Evolutionary conservation across 1,140 invertebrate genomes (phyloP).

Genomic region (Monochamus saltuarius): DNA sequence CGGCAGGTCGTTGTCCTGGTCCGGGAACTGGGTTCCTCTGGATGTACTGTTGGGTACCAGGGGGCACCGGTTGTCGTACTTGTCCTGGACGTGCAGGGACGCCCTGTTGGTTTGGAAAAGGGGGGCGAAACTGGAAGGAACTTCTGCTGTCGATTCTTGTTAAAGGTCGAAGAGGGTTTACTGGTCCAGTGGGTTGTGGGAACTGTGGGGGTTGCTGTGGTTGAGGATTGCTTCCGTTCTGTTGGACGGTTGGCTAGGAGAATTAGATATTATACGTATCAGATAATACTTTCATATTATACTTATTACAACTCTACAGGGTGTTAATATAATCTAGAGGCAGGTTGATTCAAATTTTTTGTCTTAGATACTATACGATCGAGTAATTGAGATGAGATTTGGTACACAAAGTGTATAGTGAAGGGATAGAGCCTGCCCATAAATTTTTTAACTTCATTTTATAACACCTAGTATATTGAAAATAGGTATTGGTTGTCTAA

Average conservation of each 20-base stretch:
- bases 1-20: slow-evolving; percentile 28
- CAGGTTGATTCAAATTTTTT: no score
- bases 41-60: slow-evolving; percentile 27
- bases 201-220: slow-evolving; percentile 3
- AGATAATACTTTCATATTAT: neutral
- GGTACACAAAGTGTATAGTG: neutral
- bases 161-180: slow-evolving; percentile 32
- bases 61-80: slow-evolving; percentile 11
- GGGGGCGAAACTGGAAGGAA: slow-evolving; percentile 36
- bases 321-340: no score
- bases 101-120: slow-evolving; percentile 35
- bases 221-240: slow-evolving; percentile 12
- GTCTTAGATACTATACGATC: neutral
- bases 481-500: no score
- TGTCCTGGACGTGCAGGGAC: slow-evolving; percentile 14
- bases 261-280: slow-evolving; percentile 1
- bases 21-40: slow-evolving; percentile 28
- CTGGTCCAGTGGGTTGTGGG: slow-evolving; percentile 11
- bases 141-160: slow-evolving; percentile 39
- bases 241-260: slow-evolving; percentile 17
- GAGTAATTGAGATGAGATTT: neutral
- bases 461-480: no score
- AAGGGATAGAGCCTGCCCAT: no score
- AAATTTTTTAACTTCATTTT: no score
- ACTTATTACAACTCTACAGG: no score